A percentile compares a stretch with the other conserved stretches of the same genome.
Evolutionary conservation across 2,888 invertebrate genomes (phyloP).

Genomic region (Isoperla grammatica): DNA sequence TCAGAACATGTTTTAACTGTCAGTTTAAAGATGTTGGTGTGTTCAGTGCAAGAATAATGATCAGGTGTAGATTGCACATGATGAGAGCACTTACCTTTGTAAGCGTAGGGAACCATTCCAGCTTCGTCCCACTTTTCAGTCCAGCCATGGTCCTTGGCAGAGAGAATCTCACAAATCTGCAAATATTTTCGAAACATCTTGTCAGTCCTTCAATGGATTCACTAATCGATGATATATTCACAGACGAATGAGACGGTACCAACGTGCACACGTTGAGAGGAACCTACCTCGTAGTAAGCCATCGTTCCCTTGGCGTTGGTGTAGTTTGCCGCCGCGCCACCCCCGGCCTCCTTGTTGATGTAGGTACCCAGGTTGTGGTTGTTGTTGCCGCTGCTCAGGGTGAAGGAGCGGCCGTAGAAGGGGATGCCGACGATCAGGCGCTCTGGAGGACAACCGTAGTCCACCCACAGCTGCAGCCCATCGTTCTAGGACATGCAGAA

Average conservation of each 20-base stretch:
- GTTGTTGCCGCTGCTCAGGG: slow-evolving; percentile 72
- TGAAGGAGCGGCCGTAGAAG: slow-evolving; percentile 83
- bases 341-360: slow-evolving; percentile 86
- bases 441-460: slow-evolving; percentile 80
- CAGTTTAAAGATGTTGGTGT: too few species aligned
- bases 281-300: slow-evolving; percentile 72
- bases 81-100: slow-evolving; percentile 66
- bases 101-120: slow-evolving; percentile 79
- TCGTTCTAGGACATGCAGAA: slow-evolving; percentile 70
- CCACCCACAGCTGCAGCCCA: slow-evolving; percentile 80
- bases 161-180: slow-evolving; percentile 72
- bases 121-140: slow-evolving; percentile 76
- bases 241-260: too few species aligned
- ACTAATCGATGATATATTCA: too few species aligned
- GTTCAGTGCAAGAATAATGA: too few species aligned
- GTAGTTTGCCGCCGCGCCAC: slow-evolving; percentile 77
- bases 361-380: slow-evolving; percentile 80
- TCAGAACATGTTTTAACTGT: too few species aligned
- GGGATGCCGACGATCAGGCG: slow-evolving; percentile 85
- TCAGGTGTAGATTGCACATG: too few species aligned
- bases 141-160: slow-evolving; percentile 67
- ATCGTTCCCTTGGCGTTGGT: slow-evolving; percentile 84
- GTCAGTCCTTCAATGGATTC: too few species aligned
- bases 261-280: too few species aligned
- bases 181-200: too few species aligned